phyloP scores from a whole-genome alignment of 2,888 invertebrate species.

The Tuta absoluta region DNA sequence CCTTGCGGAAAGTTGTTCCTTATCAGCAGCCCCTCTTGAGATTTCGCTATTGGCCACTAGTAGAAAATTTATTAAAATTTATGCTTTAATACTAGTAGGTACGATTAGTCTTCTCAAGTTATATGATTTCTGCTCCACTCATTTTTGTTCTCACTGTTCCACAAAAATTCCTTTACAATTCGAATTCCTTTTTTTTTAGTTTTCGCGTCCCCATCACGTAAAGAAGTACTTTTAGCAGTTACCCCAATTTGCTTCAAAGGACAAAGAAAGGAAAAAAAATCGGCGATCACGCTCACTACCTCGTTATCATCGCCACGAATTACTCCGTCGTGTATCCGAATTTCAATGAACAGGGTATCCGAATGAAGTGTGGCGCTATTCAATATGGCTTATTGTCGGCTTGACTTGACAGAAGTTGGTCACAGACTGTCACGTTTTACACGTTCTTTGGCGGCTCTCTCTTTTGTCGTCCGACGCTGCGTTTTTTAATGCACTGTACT shows the following conservation, averaged over 20 bases:
- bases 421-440: not conserved
- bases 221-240: slow-evolving; percentile 46
- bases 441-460: not conserved
- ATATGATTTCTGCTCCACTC: too few relatives aligned
- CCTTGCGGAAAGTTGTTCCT: too few relatives aligned
- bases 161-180: too few relatives aligned
- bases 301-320: slow-evolving; percentile 13
- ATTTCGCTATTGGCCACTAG: too few relatives aligned
- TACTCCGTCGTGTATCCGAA: not conserved
- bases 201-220: slow-evolving; percentile 39
- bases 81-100: too few relatives aligned
- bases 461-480: too few relatives aligned
- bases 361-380: not conserved
- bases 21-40: too few relatives aligned
- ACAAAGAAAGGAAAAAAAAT: slow-evolving; percentile 41
- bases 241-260: slow-evolving; percentile 16
- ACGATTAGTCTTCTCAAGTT: too few relatives aligned
- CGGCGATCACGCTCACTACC: slow-evolving; percentile 36
- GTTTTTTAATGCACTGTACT: too few relatives aligned
- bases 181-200: too few relatives aligned
- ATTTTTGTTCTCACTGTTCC: too few relatives aligned
- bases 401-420: not conserved
- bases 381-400: not conserved
- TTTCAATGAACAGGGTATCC: not conserved
- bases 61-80: too few relatives aligned